phyloP scores from a whole-genome alignment of 2,113 vertebrate genomes.

The Columbina picui region DNA sequence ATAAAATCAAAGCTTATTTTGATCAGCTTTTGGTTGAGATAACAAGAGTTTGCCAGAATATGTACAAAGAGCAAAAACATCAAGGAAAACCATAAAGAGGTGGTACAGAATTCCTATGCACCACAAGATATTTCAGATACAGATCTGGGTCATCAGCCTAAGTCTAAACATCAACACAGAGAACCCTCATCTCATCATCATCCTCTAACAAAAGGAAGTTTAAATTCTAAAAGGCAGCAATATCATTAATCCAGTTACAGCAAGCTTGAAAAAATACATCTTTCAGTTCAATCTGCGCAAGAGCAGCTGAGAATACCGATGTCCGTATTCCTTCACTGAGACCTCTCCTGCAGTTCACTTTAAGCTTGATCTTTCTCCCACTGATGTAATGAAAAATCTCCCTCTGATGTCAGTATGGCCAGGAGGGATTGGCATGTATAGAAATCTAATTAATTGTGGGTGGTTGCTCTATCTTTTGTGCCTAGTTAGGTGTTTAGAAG shows the following conservation, averaged over 20 bases:
- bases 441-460: not conserved
- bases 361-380: not conserved
- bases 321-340: not conserved
- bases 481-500: not conserved
- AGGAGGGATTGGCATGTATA: not conserved
- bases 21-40: not conserved
- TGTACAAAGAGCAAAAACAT: conserved; percentile 8
- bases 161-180: not conserved
- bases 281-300: not conserved
- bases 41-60: not conserved
- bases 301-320: not conserved
- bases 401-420: not conserved
- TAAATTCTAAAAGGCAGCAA: not conserved
- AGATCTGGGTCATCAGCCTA: not conserved
- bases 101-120: not conserved
- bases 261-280: not conserved
- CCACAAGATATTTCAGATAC: not conserved
- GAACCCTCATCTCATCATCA: not conserved
- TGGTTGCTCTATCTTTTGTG: not conserved
- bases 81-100: conserved; percentile 18
- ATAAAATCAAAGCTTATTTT: conserved; percentile 23
- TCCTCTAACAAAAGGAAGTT: not conserved
- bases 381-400: not conserved
- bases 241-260: not conserved
- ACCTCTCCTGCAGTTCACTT: not conserved